Conservation (phyloP, 2,888 invertebrate genomes). For the Lithophane ornitopus region DNA sequence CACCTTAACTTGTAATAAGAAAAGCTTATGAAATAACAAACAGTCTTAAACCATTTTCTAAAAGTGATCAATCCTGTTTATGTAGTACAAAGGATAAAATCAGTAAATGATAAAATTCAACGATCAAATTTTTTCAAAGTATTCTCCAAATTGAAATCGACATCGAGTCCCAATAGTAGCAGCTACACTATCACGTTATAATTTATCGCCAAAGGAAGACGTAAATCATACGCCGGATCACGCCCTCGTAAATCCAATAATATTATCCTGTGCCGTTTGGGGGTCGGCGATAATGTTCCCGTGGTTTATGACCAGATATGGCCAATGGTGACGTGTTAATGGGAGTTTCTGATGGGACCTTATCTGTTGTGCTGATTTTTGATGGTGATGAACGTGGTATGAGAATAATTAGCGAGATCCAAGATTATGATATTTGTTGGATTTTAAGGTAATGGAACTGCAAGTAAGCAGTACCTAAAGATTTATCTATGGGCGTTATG, state of each 20-base stretch:
- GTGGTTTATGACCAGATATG: constrained; percentile 55
- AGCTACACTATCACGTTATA: constrained; percentile 70
- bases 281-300: constrained; percentile 78
- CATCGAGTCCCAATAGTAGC: constrained; percentile 63
- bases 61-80: not conserved
- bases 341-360: constrained; percentile 49
- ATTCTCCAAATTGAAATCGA: constrained; percentile 54
- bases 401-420: not conserved
- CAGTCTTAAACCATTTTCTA: not conserved
- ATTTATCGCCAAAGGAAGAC: constrained; percentile 87
- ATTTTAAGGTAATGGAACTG: not conserved
- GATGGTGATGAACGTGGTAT: constrained; percentile 9
- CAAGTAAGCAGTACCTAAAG: not conserved
- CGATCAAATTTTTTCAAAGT: not conserved
- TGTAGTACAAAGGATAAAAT: not conserved
- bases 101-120: not conserved
- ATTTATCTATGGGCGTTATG: not conserved
- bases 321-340: constrained; percentile 58
- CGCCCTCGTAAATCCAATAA: constrained; percentile 88
- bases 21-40: not conserved
- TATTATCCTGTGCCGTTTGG: constrained; percentile 83
- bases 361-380: constrained; percentile 40
- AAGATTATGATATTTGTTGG: not conserved
- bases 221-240: constrained; percentile 87
- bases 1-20: not conserved